Evolutionary conservation across 2,888 invertebrate genomes (phyloP), one percentile per base, ranked within the genome.

Genomic region (Salpingus planirostris): DNA sequence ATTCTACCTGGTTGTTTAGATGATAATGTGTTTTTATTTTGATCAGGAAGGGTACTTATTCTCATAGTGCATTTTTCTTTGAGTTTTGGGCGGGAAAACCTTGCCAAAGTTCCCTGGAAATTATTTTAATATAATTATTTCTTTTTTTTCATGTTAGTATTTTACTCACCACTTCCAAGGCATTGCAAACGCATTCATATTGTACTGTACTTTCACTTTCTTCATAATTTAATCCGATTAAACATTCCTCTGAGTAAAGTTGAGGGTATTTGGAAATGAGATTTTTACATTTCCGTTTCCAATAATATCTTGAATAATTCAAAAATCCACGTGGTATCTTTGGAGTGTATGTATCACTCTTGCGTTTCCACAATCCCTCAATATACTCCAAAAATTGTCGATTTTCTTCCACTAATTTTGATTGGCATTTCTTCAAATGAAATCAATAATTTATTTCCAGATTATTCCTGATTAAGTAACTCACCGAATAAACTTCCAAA

Each of bases 351-450:
- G 24, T 27, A 28, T 32, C 32, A 18, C 12, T 35, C 21, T 29
- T 29, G 6, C 14, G 29, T 11, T 31, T 7, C 51, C 51, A 53
- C n/a, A 40, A 31, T 3, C 14, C 18, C 30, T 38, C 25, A 2
- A 35, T 44, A 28, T 34, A 39, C n/a, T 39, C 28, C 18, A 42
- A 23, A 38, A 45, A 53, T 23, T 34, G 24, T 4, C 25, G 14
- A 27, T 50, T 44, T 36, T 53, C 53, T 24, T 46, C 39, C 13
- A 42, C 25, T 18, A 52, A 49, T 27, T 40, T 44, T 12, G 40
- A 13, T 28, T 46, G 44, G 3, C 42, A 33, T 31, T 35, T 34
- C 52, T 52, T 33, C 14, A 45, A 44, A 14, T n/a, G n/a, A n/a
- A n/a, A n/a, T n/a, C n/a, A n/a, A n/a, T n/a, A n/a, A n/a, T n/a